Evolutionary conservation across 37 sponge, comb jelly and placozoan genomes (phyloP).

Genomic region (Hormiphora californensis): DNA sequence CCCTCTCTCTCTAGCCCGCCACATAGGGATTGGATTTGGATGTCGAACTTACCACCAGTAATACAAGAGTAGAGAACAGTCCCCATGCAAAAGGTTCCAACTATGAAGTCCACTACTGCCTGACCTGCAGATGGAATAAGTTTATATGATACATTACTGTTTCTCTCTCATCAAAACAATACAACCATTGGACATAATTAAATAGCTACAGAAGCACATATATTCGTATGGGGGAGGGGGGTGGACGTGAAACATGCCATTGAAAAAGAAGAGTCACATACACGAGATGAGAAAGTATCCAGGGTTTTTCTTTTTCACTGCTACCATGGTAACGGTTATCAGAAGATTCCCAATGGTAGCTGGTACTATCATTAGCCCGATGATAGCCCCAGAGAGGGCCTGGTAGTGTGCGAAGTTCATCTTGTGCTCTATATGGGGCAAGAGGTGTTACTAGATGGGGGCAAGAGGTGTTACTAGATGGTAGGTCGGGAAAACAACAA

Average conservation of each 20-base stretch:
- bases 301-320: background rate
- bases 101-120: background rate
- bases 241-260: no score
- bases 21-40: background rate
- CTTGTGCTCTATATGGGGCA: background rate
- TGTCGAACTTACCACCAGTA: background rate
- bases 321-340: background rate
- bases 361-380: background rate
- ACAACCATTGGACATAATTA: background rate
- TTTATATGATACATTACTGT: no score
- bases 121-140: slow-evolving; percentile 1
- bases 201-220: background rate
- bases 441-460: no score
- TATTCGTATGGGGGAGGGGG: no score
- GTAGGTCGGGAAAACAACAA: no score
- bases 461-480: no score
- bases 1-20: no score
- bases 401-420: background rate
- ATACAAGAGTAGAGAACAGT: background rate
- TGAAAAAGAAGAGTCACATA: no score
- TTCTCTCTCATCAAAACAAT: no score
- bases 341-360: background rate
- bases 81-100: background rate
- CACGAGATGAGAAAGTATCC: slow-evolving; percentile 9
- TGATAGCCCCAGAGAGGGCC: background rate